Evolutionary conservation across 1,140 invertebrate species (phyloP), one percentile per base, ranked within the genome.

Genomic region (Colletes gigas): DNA sequence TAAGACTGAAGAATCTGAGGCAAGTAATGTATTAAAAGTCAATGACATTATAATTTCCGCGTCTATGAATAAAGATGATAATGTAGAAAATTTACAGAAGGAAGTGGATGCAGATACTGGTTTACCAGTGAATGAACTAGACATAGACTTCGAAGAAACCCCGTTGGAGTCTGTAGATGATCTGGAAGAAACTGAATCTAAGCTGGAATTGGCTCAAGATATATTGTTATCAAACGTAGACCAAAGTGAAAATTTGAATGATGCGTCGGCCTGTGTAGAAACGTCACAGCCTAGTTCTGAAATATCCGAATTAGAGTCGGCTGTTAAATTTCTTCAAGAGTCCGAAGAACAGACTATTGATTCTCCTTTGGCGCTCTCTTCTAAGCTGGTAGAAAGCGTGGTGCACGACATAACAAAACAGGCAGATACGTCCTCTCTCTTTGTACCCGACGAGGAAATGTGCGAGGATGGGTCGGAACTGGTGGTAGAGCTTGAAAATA

Each of bases 321-420:
- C 93, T 19, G 92, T 93, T 5, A 93, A 93, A 76, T 93, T 92
- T 75, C 84, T 93, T 44, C 91, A 93, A 78, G 92, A 93, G 66
- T 91, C 92, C 4, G 90, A 92, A 72, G 90, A 92, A 72, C 89
- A 93, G 71, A 85, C 83, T 7, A 90, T 89, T 59, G 89, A 91
- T 67, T 89, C 88, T 41, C 78, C 89, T 0, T 39, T 90, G 14
- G 63, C 73, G 1, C 55, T 89, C 7, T 84, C 86, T 52, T 78
- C 89, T 9, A 92, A 90, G 71, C 78, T 88, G 63, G 62, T 88
- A 30, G 87, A 90, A 15, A 84, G 71, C 8, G 81, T 83, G 15
- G 83, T 83, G 10, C 78, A 85, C 10, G 81, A 86, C 52, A 83
- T 83, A 68, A 72, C 82, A 6, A 85, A 88, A 55, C 62, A 88